These are phyloP conservation scores for Synanthedon andrenaeformis DNA, from an alignment of 2,888 invertebrate species.

Conservation along the genomic window DNA sequence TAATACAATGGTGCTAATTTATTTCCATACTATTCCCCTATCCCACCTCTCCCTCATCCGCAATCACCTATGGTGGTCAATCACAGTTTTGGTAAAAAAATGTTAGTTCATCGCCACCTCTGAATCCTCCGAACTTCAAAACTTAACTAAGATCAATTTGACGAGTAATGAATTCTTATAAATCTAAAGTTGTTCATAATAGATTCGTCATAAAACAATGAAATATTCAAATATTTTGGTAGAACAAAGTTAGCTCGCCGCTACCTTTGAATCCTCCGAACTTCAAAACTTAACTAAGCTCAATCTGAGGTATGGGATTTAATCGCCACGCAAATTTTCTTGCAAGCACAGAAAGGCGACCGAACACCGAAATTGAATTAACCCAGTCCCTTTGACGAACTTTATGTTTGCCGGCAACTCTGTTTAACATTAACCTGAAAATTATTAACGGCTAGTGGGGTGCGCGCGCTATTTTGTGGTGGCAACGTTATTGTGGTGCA, in stretches of 20 bases:
- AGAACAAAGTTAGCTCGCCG: not conserved
- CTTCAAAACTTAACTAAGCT: slow-evolving; percentile 27
- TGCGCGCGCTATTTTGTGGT: slow-evolving; percentile 12
- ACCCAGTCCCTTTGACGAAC: slow-evolving; percentile 50
- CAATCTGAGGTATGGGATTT: slow-evolving; percentile 41
- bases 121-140: slow-evolving; percentile 12
- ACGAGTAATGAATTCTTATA: slow-evolving; percentile 2
- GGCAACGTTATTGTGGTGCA: slow-evolving; percentile 21
- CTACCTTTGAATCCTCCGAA: slow-evolving; percentile 8
- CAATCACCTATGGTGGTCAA: no score
- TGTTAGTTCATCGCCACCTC: not conserved
- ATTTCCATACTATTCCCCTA: no score
- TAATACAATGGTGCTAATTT: no score
- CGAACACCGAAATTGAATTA: slow-evolving; percentile 54
- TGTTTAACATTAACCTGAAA: slow-evolving; percentile 29
- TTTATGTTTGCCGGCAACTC: slow-evolving; percentile 43
- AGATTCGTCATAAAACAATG: no score
- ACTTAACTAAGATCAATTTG: slow-evolving; percentile 31
- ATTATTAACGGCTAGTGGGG: slow-evolving; percentile 31
- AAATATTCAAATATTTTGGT: no score
- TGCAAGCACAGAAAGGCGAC: slow-evolving; percentile 35
- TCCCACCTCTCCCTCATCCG: no score
- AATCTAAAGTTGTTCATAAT: no score
- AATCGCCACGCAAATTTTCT: slow-evolving; percentile 50
- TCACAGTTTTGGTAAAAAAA: not conserved